Percentiles rank a stretch among this genome's conserved stretches.
phyloP scores from a whole-genome alignment of 1,140 invertebrate species.

The Archivesica marissinica region DNA sequence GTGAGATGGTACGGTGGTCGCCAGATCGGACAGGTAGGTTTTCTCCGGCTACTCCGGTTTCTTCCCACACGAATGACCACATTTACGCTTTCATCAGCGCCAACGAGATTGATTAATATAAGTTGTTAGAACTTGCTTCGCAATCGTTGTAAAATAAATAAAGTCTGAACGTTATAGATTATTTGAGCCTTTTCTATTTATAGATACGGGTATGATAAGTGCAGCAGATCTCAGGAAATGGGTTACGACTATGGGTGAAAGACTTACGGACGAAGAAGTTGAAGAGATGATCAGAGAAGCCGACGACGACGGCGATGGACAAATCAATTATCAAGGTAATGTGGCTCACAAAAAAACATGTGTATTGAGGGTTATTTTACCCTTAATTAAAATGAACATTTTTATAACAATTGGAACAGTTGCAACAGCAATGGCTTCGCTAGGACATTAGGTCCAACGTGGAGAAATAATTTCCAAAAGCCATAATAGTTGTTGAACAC shows the following conservation, averaged over 20 bases:
- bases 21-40: too few relatives aligned
- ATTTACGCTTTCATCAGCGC: too few relatives aligned
- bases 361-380: not conserved
- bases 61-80: too few relatives aligned
- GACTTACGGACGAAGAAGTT: slow-evolving; percentile 94
- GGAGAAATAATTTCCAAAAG: too few relatives aligned
- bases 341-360: not conserved
- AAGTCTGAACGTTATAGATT: too few relatives aligned
- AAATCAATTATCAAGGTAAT: slow-evolving; percentile 76
- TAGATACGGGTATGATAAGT: slow-evolving; percentile 86
- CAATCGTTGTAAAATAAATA: too few relatives aligned
- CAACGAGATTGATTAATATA: too few relatives aligned
- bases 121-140: too few relatives aligned
- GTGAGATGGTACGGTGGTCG: too few relatives aligned
- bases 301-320: slow-evolving; percentile 92
- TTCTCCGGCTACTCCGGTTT: too few relatives aligned
- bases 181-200: slow-evolving; percentile 86
- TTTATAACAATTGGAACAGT: not conserved
- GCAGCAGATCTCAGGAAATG: slow-evolving; percentile 56
- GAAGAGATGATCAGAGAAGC: slow-evolving; percentile 97
- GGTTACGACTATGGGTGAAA: slow-evolving; percentile 85
- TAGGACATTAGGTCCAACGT: not conserved
- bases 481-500: too few relatives aligned
- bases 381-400: not conserved
- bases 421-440: not conserved